phyloP scores from a whole-genome alignment of 2,888 invertebrate species.

The Leucophenga maculata region DNA sequence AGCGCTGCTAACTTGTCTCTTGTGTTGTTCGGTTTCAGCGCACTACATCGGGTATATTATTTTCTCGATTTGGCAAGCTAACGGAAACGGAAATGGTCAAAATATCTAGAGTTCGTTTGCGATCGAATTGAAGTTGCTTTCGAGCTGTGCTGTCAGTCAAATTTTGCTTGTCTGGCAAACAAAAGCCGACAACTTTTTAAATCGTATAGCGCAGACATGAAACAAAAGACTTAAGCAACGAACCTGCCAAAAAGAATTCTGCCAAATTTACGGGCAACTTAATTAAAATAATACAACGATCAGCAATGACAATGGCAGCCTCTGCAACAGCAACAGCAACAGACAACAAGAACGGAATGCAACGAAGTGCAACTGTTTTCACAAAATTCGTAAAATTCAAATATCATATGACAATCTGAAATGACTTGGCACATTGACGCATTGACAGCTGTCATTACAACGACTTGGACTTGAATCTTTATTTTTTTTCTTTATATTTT shows the following conservation, averaged over 20 bases:
- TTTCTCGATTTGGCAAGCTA: background rate
- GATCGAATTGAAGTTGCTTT: background rate
- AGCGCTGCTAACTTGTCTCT: no score
- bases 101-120: background rate
- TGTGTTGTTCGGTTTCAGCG: no score
- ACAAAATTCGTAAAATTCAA: background rate
- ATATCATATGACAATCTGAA: conserved; percentile 23
- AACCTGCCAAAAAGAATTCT: conserved; percentile 33
- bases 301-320: background rate
- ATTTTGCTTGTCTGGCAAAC: background rate
- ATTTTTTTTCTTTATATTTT: background rate
- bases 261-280: conserved; percentile 9
- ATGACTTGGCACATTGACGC: conserved; percentile 36
- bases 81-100: conserved; percentile 58
- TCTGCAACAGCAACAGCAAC: background rate
- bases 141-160: conserved; percentile 6
- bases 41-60: no score
- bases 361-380: background rate
- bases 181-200: no score
- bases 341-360: background rate
- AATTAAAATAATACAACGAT: conserved; percentile 12
- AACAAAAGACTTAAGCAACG: conserved; percentile 35
- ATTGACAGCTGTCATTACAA: conserved; percentile 46
- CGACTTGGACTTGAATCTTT: background rate
- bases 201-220: background rate